These are phyloP conservation scores for Chlorospingus semifuscus DNA, from an alignment of 2,797 vertebrate genomes.

Conservation along the genomic window DNA sequence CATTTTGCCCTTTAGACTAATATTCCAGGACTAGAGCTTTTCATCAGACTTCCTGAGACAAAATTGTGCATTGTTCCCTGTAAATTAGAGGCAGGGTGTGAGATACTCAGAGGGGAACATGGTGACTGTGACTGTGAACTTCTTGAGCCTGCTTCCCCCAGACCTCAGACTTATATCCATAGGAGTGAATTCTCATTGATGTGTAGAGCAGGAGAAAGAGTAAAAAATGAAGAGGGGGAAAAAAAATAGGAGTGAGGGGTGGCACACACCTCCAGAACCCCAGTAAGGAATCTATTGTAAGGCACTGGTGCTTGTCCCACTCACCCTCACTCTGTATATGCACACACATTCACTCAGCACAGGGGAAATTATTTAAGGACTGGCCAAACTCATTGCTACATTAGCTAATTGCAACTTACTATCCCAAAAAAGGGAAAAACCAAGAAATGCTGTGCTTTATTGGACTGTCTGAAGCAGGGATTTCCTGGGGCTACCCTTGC, in stretches of 20 bases:
- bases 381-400: not conserved
- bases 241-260: fast-evolving
- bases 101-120: not conserved
- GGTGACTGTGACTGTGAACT: not conserved
- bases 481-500: not conserved
- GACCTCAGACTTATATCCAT: not conserved
- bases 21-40: not conserved
- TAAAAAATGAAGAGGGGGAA: not conserved
- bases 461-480: not conserved
- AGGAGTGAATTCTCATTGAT: not conserved
- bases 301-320: not conserved
- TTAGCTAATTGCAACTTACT: not conserved
- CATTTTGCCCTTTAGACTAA: not conserved
- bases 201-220: not conserved
- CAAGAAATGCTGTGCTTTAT: not conserved
- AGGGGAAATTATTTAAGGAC: not conserved
- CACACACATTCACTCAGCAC: not conserved
- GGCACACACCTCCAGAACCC: not conserved
- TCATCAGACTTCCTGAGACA: not conserved
- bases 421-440: not conserved
- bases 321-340: not conserved
- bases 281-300: not conserved
- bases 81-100: not conserved
- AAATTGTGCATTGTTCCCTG: not conserved
- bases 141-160: not conserved